Evolutionary conservation across 2,113 vertebrate species (phyloP).

Genomic region (Cathartes aura): DNA sequence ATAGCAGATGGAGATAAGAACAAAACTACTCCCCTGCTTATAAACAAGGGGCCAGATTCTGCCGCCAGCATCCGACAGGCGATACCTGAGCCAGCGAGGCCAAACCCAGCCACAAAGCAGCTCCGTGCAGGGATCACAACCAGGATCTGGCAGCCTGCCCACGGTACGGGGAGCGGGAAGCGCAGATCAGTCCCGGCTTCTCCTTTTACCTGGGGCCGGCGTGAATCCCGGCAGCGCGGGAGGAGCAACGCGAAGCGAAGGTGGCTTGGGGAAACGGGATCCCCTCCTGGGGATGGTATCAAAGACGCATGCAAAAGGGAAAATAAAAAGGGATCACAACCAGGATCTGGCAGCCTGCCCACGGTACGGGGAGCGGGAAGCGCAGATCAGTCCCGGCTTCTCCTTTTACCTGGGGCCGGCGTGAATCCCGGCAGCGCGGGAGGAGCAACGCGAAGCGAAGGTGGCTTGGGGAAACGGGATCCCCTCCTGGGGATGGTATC

Average conservation of each 20-base stretch:
- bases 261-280: not conserved
- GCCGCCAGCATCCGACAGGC: not conserved
- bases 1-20: slow-evolving; percentile 40
- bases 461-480: slow-evolving; percentile 1
- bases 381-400: not conserved
- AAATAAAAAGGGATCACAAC: not conserved
- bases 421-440: not conserved
- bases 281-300: slow-evolving; percentile 25
- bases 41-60: slow-evolving; percentile 59
- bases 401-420: not conserved
- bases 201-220: not conserved
- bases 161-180: not conserved
- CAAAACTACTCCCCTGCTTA: slow-evolving; percentile 19
- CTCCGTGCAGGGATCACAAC: not conserved
- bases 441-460: not conserved
- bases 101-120: not conserved
- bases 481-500: slow-evolving; percentile 26
- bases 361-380: not conserved
- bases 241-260: not conserved
- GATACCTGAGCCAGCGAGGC: not conserved
- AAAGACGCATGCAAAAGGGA: not conserved
- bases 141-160: not conserved
- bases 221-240: not conserved
- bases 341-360: not conserved
- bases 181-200: not conserved